Evolutionary conservation across 2,113 vertebrate genomes (phyloP).

Genomic region (Lagenorhynchus albirostris): DNA sequence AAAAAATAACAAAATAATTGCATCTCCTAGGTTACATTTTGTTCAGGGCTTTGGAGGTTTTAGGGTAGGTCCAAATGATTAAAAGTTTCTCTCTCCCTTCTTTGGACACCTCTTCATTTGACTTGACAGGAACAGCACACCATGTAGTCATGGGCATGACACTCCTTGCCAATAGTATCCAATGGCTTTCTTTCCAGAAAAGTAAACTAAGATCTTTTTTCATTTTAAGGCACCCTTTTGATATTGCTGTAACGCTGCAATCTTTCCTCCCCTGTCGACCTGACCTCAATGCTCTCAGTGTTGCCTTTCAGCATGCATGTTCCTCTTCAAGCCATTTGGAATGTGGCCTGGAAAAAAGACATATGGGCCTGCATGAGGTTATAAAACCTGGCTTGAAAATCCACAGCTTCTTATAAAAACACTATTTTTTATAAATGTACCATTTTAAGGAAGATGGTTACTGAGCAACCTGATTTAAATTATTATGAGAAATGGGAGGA

Average conservation of each 20-base stretch:
- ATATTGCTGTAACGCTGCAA: neutral
- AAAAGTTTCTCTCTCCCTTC: neutral
- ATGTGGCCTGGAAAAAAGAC: slow-evolving; percentile 65
- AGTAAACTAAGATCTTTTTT: neutral
- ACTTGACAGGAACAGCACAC: neutral
- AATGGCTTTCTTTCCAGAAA: neutral
- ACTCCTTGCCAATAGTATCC: neutral
- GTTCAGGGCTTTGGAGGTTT: neutral
- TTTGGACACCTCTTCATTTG: neutral
- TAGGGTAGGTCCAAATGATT: neutral
- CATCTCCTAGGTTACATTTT: neutral
- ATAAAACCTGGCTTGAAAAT: slow-evolving; percentile 62
- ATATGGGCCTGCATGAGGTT: slow-evolving; percentile 58
- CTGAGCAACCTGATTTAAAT: slow-evolving; percentile 73
- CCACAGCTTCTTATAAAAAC: slow-evolving; percentile 68
- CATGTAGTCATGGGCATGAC: neutral
- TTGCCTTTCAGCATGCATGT: neutral
- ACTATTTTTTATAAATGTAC: slow-evolving; percentile 53
- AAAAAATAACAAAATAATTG: neutral
- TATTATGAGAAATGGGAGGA: slow-evolving; percentile 62
- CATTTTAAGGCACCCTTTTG: neutral
- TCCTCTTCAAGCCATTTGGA: slow-evolving; percentile 37
- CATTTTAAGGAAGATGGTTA: slow-evolving; percentile 67
- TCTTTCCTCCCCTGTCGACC: neutral
- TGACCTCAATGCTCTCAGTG: neutral